Evolutionary conservation across 2,113 vertebrate species (phyloP), one percentile per base, ranked within the genome.

Genomic region (Phaethornis superciliosus): DNA sequence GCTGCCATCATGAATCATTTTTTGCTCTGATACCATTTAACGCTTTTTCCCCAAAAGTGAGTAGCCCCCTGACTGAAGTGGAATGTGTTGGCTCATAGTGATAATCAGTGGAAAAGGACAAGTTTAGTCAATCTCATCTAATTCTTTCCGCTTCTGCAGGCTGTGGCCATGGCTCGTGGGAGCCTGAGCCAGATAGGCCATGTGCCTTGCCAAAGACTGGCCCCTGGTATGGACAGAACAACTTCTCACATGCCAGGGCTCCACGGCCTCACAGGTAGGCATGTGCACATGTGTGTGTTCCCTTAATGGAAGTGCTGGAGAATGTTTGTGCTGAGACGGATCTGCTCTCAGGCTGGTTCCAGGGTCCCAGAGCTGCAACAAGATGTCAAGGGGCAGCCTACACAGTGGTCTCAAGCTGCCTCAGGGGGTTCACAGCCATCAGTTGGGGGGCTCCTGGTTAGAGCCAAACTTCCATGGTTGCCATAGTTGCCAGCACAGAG

Each of bases 41-140:
- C 44, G 37, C 19, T 94, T 82, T 85, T 78, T 78, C 72, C 60
- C n/a, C 40, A 60, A 30, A 88, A 77, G 16, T 17, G 52, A 56
- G 85, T 28, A 79, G 40, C 46, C 30, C 32, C 4, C 28, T n/a
- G 22, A 49, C 70, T 93, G 67, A 80, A 64, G 60, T 7, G 19
- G 85, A 90, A 88, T 79, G 37, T 1, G 1, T 51, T 82, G 70
- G n/a, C 32, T 94, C 58, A 80, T 20, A 20, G 12, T 26, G 28
- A n/a, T 89, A 55, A 85, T 51, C 10, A 22, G 44, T 60, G 75
- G 79, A 95, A 96, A 91, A 54, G 23, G 78, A n/a, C 74, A 15
- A 2, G 1, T 77, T 79, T 78, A 74, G 64, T 80, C 85, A 64
- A 40, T 35, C 44, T 42, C 7, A 14, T 62, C 55, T 65, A 85